Percentiles rank a stretch among this genome's conserved stretches.
Conservation (phyloP, 2,113 vertebrate genomes). For the Cyprinodon variegatus region DNA sequence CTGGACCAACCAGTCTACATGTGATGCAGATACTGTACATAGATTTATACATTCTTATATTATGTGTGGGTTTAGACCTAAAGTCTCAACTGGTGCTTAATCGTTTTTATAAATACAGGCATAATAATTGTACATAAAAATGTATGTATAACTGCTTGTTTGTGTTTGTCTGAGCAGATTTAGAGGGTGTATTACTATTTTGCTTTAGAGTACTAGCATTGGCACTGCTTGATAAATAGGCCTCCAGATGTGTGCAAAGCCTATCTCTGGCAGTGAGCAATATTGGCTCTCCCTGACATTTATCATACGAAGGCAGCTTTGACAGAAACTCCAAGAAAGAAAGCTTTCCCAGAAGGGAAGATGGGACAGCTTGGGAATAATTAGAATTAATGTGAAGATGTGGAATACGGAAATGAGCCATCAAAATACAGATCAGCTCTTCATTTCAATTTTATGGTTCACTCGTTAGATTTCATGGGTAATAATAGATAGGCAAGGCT, state of each 20-base stretch:
- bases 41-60: not conserved
- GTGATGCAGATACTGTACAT: too few relatives aligned
- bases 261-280: constrained; percentile 71
- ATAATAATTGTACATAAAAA: not conserved
- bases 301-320: constrained; percentile 66
- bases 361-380: constrained; percentile 73
- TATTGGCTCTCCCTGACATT: constrained; percentile 60
- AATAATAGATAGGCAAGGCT: constrained; percentile 67
- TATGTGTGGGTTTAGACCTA: not conserved
- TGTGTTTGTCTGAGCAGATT: constrained; percentile 30
- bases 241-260: constrained; percentile 73
- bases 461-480: constrained; percentile 71
- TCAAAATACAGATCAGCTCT: constrained; percentile 73
- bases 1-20: too few relatives aligned
- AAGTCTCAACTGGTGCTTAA: not conserved
- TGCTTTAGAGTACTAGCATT: constrained; percentile 18
- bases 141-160: constrained; percentile 25
- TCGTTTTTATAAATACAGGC: not conserved
- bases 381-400: constrained; percentile 79
- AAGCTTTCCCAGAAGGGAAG: constrained; percentile 64
- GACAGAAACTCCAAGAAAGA: constrained; percentile 74
- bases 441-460: constrained; percentile 77
- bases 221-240: constrained; percentile 64
- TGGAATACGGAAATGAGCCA: constrained; percentile 77
- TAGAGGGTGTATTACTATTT: constrained; percentile 18